Evolutionary conservation across 2,888 invertebrate species (phyloP).

Genomic region (Pelosia muscerda): DNA sequence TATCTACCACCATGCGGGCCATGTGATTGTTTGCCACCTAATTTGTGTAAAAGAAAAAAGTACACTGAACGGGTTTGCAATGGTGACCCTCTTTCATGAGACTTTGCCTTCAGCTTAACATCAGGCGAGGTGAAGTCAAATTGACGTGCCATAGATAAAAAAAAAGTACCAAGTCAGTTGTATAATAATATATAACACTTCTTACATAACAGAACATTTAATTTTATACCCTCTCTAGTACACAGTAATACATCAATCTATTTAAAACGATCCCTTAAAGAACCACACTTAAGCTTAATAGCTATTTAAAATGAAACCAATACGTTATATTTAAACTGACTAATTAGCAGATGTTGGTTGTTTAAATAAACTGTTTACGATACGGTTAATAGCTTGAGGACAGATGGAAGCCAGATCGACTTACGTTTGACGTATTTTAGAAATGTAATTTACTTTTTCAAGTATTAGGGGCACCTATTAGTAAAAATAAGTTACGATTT

Average conservation of each 20-base stretch:
- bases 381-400: slow-evolving; percentile 42
- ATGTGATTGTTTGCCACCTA: too few relatives aligned
- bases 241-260: slow-evolving; percentile 6
- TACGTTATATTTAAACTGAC: slow-evolving; percentile 44
- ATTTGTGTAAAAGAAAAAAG: too few relatives aligned
- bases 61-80: too few relatives aligned
- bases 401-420: slow-evolving; percentile 33
- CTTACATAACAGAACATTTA: not conserved
- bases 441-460: not conserved
- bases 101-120: too few relatives aligned
- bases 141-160: too few relatives aligned
- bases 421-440: slow-evolving; percentile 15
- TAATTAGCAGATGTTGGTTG: slow-evolving; percentile 42
- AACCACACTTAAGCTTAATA: not conserved
- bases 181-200: too few relatives aligned
- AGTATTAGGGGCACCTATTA: not conserved
- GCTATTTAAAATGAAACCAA: slow-evolving; percentile 16
- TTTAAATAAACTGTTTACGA: slow-evolving; percentile 38
- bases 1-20: too few relatives aligned
- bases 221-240: not conserved
- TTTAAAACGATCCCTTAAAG: slow-evolving; percentile 6
- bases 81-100: too few relatives aligned
- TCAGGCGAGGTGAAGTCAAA: too few relatives aligned
- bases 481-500: not conserved
- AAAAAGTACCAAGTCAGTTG: too few relatives aligned